Evolutionary conservation across 2,113 vertebrate genomes (phyloP), one percentile per base, ranked within the genome.

Genomic region (Lepus americanus): DNA sequence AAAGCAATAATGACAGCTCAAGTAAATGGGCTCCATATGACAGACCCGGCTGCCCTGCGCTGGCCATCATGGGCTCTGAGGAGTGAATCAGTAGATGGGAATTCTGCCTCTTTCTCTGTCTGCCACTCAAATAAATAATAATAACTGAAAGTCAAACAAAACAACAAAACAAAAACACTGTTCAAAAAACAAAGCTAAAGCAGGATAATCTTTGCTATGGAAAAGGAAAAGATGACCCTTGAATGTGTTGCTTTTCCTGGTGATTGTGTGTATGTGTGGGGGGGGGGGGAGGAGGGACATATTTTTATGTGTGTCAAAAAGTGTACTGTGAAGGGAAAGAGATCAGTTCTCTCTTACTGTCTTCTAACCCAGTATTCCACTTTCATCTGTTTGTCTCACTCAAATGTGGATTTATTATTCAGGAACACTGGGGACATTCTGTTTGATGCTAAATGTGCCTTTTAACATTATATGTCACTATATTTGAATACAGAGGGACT

Each of bases 401-500:
- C 87, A 25, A 87, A 79, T 66, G 9, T 66, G 19, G 5, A 31
- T 27, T 74, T 66, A 64, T 61, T 82, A 39, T 78, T 88, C 20
- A 63, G 39, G 29, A 69, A 73, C 6, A 23, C 76, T 33, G 44
- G 44, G 29, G 49, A 74, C 10, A 88, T 7, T 11, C 29, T 55
- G 49, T 80, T 67, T 67, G 70, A 92, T 83, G 33, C 6, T 23
- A 77, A 84, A 76, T 72, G 36, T 73, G 61, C 66, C 23, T 91
- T 87, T 76, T 95, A 31, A 44, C 10, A 31, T 70, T n/a, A 94
- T 39, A 1, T 49, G 3, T 22, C 61, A 67, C 49, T 83, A 3
- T 53, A 82, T 96, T 67, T 92, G 69, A 95, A 86, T 69, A 51
- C 66, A 88, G 70, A 95, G 23, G 10, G 1, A 92, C 12, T 82